Base-by-base conservation (phyloP, 2,113 vertebrate genomes). In the Eurypyga helias region DNA sequence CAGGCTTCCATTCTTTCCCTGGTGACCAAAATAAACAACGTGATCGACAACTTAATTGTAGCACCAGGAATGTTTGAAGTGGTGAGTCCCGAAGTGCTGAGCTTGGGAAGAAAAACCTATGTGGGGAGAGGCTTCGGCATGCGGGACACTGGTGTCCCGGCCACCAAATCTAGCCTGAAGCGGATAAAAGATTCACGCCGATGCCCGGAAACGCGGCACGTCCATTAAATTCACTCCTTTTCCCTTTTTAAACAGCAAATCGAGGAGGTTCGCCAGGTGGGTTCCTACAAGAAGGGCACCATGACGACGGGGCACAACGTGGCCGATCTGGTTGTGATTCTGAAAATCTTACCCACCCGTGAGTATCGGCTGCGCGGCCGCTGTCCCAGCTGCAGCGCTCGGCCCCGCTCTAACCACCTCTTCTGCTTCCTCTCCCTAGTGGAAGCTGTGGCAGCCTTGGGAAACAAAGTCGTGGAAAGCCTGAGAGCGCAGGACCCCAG, bases 21-120 rank as follows among this genome's bases (percentile, higher is more conserved):
- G 96, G 99, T 99, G 92, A 99, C 99, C 52, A 99, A 99, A 97
- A 99, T 99, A 93, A 99, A 99, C 97, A 99, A 99, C 2, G 99
- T 99, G 79, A 99, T 99, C 3, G 99, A 99, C 89, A 99, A 99
- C 87, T 96, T 99, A 81, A 99, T 99, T 1, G 99, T 99, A 36
- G 99, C 99, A 0, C 99, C 99, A 0, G 99, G 99, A 3, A 99
- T 98, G 13, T 99, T 99, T 73, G 99, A 99, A 99, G 99, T 99
- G 99, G 99, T 99, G 87, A 99, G 99, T 90, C 51, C 52, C 1
- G 6, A 5, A 17, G 8, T 1, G 36, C 10, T 7, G 33, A 41
- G 17, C 21, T 17, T 8, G 17, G 25, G 7, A 12, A 2, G 28
- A 43, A 28, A 19, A 5, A 28, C 12, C 17, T 29, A 5, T 1